Evolutionary conservation across 1,140 invertebrate genomes (phyloP), one percentile per base, ranked within the genome.

Genomic region (Saccostrea cuccullata): DNA sequence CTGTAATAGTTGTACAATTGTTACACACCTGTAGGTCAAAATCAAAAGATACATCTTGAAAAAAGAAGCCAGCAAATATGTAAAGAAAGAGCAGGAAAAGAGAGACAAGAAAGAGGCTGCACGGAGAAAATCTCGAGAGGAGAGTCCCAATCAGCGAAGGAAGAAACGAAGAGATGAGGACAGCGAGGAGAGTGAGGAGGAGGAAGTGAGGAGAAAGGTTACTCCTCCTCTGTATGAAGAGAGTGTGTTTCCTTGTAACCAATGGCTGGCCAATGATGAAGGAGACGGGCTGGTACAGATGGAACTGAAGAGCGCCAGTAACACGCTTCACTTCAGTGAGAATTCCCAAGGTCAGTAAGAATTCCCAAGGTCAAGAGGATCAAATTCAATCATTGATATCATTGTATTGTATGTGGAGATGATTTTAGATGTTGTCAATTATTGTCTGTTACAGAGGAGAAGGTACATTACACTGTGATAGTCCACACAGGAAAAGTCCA

Each of bases 261-360:
- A 93, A 84, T 95, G 94, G 94, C 87, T 95, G 12, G 92, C 94
- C 15, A 77, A 86, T n/a, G 94, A 95, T 90, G 93, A 95, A 90
- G 94, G 77, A 23, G 94, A 95, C 87, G 92, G 93, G 12, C 85
- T 92, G 47, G 89, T 93, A 82, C 92, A 93, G 84, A 88, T 93
- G 67, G 92, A 93, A 55, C 87, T 95, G 13, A 86, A 91, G 9
- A 15, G 23, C 11, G 89, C 70, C 70, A 77, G 70, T 36, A 36
- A 26, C 15, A 13, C 15, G 3, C 70, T 77, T 13, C 11, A 26
- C 13, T 77, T 77, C 30, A 77, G 70, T 77, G 70, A 77, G 26
- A 36, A 77, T 77, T 26, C 23, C 15, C 70, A 77, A 77, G 70
- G 70, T 77, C 15, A 36, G 70, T n/a, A n/a, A 77, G 26, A 36